Conservation (phyloP, 1,140 invertebrate genomes). For the Papilio machaon region DNA sequence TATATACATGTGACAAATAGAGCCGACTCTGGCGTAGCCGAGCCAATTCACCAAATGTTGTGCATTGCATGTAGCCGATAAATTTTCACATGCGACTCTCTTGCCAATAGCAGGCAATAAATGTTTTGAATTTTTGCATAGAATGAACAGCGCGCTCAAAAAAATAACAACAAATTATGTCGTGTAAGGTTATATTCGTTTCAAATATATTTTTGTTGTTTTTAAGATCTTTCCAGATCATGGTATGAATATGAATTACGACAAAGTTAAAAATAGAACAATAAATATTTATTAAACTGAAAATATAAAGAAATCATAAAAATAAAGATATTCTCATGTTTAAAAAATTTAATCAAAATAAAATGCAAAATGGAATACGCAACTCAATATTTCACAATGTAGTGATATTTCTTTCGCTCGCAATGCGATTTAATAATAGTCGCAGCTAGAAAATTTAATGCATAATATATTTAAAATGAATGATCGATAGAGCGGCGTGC, state of each 20-base stretch:
- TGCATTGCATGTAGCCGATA: constrained; percentile 57
- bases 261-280: neutral
- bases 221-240: neutral
- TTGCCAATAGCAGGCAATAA: constrained; percentile 58
- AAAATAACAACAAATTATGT: constrained; percentile 20
- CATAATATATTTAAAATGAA: constrained; percentile 40
- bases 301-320: neutral
- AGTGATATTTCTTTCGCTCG: constrained; percentile 22
- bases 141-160: constrained; percentile 27
- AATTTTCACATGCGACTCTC: constrained; percentile 54
- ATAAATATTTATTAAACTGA: neutral
- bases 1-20: constrained; percentile 67
- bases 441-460: constrained; percentile 28
- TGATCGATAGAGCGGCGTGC: constrained; percentile 36
- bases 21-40: constrained; percentile 49
- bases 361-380: constrained; percentile 1
- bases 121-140: constrained; percentile 46
- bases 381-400: constrained; percentile 10
- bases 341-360: constrained; percentile 5
- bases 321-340: neutral
- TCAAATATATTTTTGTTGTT: constrained; percentile 9
- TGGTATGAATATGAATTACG: neutral
- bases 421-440: constrained; percentile 20
- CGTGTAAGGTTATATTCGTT: neutral
- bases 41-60: constrained; percentile 62